Evolutionary conservation across 1,140 invertebrate genomes (phyloP).

Genomic region (Zaprionus vittiger): DNA sequence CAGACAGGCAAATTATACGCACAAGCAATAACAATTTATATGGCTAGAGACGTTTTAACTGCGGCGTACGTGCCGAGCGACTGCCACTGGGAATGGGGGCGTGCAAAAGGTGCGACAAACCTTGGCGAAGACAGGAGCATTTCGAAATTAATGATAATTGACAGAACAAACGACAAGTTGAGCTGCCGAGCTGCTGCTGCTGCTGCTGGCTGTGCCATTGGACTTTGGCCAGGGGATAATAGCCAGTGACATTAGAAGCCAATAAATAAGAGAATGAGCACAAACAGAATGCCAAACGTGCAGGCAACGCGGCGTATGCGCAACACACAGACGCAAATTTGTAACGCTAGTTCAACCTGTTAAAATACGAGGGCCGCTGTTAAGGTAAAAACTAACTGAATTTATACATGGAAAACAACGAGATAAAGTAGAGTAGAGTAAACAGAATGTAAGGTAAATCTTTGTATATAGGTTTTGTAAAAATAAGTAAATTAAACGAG

Average conservation of each 20-base stretch:
- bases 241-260: conserved; percentile 75
- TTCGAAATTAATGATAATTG: conserved; percentile 82
- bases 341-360: conserved; percentile 7
- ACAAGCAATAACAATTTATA: conserved; percentile 78
- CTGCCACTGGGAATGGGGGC: conserved; percentile 27
- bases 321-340: conserved; percentile 26
- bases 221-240: conserved; percentile 56
- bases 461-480: background rate
- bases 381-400: background rate
- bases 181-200: conserved; percentile 46
- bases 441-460: background rate
- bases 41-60: conserved; percentile 51
- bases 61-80: conserved; percentile 56
- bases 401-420: background rate
- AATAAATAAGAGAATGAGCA: conserved; percentile 79
- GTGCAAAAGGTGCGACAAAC: conserved; percentile 70
- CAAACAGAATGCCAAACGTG: conserved; percentile 60
- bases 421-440: background rate
- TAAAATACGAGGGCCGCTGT: conserved; percentile 1
- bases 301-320: conserved; percentile 44
- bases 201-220: conserved; percentile 13
- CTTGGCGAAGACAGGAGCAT: conserved; percentile 71
- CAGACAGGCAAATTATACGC: conserved; percentile 56
- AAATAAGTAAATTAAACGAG: too few relatives aligned
- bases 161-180: conserved; percentile 81